These are phyloP conservation scores for Lepidotrigona ventralis DNA, from an alignment of 1,140 invertebrate genomes.

Conservation along the genomic window DNA sequence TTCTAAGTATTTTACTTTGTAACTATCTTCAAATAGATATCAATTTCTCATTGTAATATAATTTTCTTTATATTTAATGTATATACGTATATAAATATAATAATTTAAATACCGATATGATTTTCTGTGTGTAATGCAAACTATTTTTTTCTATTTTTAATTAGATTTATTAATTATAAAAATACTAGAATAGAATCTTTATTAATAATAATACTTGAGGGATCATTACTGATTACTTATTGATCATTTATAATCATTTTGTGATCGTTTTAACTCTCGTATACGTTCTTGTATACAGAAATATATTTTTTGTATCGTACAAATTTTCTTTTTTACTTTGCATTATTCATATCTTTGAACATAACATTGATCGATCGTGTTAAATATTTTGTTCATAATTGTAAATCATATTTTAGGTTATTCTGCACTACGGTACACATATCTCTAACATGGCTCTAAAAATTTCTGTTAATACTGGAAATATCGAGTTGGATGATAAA, in stretches of 20 bases:
- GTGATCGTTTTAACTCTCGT: background rate
- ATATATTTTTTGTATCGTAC: background rate
- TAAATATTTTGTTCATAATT: background rate
- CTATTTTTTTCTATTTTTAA: too few species aligned
- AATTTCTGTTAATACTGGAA: conserved; percentile 68
- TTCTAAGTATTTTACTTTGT: background rate
- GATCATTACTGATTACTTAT: too few species aligned
- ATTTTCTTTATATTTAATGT: background rate
- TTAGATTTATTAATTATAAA: background rate
- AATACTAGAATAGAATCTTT: background rate
- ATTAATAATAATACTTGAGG: background rate
- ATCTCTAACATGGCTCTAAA: conserved; percentile 52
- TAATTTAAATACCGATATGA: background rate
- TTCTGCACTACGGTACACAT: background rate
- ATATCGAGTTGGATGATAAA: conserved; percentile 79
- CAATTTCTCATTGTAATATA: background rate
- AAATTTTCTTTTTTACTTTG: background rate
- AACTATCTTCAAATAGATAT: background rate
- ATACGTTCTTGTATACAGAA: background rate
- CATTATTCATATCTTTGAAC: too few species aligned
- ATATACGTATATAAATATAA: background rate
- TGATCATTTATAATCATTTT: background rate
- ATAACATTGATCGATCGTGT: background rate
- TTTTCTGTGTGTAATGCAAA: background rate
- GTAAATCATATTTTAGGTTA: conserved; percentile 7